Conservation (phyloP, 2,797 vertebrate species). For the Coregonus ussuriensis region DNA sequence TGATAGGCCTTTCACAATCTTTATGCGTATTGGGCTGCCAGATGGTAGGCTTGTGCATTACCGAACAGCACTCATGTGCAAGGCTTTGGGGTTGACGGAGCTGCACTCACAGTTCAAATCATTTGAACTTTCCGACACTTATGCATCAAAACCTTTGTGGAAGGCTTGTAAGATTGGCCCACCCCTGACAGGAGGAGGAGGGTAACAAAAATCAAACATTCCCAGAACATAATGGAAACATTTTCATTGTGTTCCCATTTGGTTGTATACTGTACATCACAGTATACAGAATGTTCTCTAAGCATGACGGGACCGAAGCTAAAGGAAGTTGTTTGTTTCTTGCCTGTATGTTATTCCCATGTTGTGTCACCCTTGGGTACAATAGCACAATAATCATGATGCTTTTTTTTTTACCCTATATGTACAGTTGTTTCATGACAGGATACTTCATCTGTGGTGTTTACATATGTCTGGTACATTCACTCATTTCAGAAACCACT, state of each 20-base stretch:
- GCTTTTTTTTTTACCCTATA: background rate
- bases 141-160: background rate
- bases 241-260: background rate
- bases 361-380: background rate
- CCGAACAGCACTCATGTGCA: background rate
- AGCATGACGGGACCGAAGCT: background rate
- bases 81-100: background rate
- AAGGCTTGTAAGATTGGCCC: background rate
- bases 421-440: background rate
- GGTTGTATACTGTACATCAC: background rate
- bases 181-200: background rate
- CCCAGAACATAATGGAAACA: background rate
- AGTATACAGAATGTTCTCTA: background rate
- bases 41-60: background rate
- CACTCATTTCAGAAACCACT: slow-evolving; percentile 11
- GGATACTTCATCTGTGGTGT: slow-evolving; percentile 12
- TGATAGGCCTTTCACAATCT: background rate
- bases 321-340: background rate
- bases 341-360: background rate
- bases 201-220: background rate
- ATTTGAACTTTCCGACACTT: too few relatives aligned
- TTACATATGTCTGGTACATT: background rate
- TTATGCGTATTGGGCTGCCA: background rate
- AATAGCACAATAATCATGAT: slow-evolving; percentile 39
- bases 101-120: background rate